A percentile compares a stretch with the other conserved stretches of the same genome.
Conservation (phyloP, 1,140 invertebrate genomes). For the Stegodyphus mimosarum region DNA sequence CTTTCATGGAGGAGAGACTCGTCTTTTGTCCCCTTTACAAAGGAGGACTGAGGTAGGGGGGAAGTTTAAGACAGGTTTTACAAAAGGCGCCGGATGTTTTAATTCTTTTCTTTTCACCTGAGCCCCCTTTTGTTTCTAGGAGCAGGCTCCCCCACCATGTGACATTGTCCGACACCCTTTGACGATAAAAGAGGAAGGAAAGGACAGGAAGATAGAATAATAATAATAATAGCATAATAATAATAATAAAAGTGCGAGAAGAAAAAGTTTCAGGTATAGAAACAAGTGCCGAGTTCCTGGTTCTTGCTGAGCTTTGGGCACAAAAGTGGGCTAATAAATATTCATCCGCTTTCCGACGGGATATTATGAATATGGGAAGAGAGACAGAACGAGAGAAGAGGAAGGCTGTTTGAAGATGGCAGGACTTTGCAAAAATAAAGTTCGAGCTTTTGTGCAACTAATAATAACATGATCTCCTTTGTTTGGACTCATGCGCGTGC, state of each 20-base stretch:
- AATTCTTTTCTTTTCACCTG: constrained; percentile 51
- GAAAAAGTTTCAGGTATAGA: constrained; percentile 48
- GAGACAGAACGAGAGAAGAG: background rate
- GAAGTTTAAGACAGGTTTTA: constrained; percentile 54
- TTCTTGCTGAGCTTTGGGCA: background rate
- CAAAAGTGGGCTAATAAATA: constrained; percentile 46
- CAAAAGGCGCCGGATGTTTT: constrained; percentile 56
- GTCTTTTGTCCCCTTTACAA: constrained; percentile 31
- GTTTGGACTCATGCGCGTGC: background rate
- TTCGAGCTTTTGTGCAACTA: constrained; percentile 22
- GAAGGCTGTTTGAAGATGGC: background rate
- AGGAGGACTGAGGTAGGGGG: background rate
- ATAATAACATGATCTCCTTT: constrained; percentile 16
- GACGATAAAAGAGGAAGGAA: constrained; percentile 7
- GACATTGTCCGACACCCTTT: constrained; percentile 43
- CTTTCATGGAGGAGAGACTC: constrained; percentile 16
- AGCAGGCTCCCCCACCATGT: constrained; percentile 18
- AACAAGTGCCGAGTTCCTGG: constrained; percentile 14
- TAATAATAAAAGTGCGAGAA: background rate
- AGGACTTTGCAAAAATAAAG: constrained; percentile 4
- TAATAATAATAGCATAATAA: constrained; percentile 17
- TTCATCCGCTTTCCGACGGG: constrained; percentile 30
- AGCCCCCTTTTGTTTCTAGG: constrained; percentile 37
- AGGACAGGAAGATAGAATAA: constrained; percentile 21
- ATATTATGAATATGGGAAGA: constrained; percentile 42